phyloP scores from a whole-genome alignment of 2,797 vertebrate genomes.

The Paguma larvata region DNA sequence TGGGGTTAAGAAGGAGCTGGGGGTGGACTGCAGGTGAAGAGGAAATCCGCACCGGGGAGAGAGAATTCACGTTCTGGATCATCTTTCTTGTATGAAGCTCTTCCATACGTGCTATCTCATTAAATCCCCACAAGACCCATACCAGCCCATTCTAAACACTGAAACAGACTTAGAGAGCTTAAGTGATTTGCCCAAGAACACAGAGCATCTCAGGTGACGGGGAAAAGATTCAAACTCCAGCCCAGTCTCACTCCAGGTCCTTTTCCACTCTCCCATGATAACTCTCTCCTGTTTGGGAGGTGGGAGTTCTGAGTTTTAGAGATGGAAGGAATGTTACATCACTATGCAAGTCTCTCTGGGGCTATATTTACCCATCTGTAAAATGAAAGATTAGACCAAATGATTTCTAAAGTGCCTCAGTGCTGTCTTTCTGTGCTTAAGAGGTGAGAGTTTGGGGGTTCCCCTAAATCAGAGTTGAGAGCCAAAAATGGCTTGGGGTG shows the following conservation, averaged over 20 bases:
- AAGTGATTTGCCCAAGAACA: neutral
- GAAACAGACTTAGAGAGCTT: neutral
- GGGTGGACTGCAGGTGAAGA: neutral
- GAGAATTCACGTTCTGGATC: neutral
- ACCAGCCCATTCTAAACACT: neutral
- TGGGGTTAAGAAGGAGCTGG: too few species aligned
- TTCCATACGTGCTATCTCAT: neutral
- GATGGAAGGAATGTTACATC: neutral
- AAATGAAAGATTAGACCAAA: neutral
- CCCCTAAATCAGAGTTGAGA: neutral
- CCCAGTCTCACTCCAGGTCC: neutral
- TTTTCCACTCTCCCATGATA: neutral
- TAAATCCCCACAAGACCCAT: neutral
- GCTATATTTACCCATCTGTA: neutral
- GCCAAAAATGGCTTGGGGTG: neutral
- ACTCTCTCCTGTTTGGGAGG: neutral
- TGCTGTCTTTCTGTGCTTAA: neutral
- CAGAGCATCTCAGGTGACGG: neutral
- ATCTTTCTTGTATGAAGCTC: neutral
- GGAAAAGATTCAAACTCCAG: neutral
- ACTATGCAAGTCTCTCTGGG: neutral
- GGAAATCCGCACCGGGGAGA: neutral
- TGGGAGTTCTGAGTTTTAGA: neutral
- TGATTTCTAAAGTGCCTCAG: constrained; percentile 14
- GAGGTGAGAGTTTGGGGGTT: neutral